Evolutionary conservation across 2,797 vertebrate species (phyloP), one percentile per base, ranked within the genome.

Genomic region (Labroides dimidiatus): DNA sequence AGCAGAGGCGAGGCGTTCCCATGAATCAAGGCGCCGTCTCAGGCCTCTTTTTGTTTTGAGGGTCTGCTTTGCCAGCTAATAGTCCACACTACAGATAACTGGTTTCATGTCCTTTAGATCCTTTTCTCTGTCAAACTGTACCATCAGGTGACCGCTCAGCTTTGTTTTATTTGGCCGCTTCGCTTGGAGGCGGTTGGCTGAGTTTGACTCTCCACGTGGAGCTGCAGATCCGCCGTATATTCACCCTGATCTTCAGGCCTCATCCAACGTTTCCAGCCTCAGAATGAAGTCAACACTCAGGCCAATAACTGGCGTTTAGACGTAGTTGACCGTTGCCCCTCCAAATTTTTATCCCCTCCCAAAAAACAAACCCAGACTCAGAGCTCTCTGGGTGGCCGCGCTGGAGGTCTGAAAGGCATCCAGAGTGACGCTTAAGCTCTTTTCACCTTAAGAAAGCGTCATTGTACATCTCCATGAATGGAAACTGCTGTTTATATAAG

Each of bases 1-100:
- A 94, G 94, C 85, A 82, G 92, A 84, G 92, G 91, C 92, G 63
- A 92, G 92, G 92, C 93, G 95, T 97, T 97, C 95, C 95, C 95
- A 96, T 93, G 95, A 95, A 95, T 94, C 95, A 93, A 89, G 93
- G 77, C 86, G 81, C 90, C 90, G 94, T 91, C 93, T 94, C 92
- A 89, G 92, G 73, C 84, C 75, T 91, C 93, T 95, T 96, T 95
- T 96, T 96, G 93, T 89, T 86, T 69, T 15, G 37, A 30, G 61
- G 85, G 85, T 87, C 91, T 87, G 90, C 91, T 81, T 91, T 79
- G 42, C 71, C 57, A 44, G 60, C 70, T 73, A 89, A 89, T 88
- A 93, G 93, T 94, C 94, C 93, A 94, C 94, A 92, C 89, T 91
- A 90, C 93, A 95, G 94, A 95, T 95, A 94, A 92, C 91, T 87